phyloP scores from a whole-genome alignment of 2,888 invertebrate species.

The Diogma glabrata region DNA sequence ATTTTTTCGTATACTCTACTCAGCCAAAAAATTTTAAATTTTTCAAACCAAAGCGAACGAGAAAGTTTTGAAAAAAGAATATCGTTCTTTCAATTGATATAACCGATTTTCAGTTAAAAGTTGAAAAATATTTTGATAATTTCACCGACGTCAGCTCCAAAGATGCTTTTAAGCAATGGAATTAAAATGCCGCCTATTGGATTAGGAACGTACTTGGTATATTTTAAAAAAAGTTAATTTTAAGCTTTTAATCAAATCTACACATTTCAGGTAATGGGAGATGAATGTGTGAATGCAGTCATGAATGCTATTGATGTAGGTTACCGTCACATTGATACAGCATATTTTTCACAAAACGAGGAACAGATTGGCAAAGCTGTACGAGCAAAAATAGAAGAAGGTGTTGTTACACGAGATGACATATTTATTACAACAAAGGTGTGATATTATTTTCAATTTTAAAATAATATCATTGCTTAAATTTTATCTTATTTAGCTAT shows the following conservation, averaged over 20 bases:
- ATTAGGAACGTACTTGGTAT: conserved; percentile 61
- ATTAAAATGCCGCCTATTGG: conserved; percentile 49
- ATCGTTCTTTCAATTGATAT: too few relatives aligned
- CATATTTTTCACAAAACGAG: conserved; percentile 55
- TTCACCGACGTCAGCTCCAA: too few relatives aligned
- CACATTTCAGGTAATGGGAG: conserved; percentile 48
- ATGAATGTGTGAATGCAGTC: conserved; percentile 51
- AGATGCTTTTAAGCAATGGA: conserved; percentile 49
- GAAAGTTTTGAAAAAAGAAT: too few relatives aligned
- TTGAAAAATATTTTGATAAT: too few relatives aligned
- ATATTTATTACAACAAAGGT: conserved; percentile 48
- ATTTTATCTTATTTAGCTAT: too few relatives aligned
- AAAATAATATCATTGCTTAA: too few relatives aligned
- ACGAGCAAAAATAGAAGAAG: conserved; percentile 47
- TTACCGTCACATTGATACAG: conserved; percentile 57
- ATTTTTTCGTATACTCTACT: too few relatives aligned
- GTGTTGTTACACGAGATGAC: conserved; percentile 53
- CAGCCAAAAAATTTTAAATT: too few relatives aligned
- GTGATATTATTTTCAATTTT: too few relatives aligned
- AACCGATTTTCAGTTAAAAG: too few relatives aligned
- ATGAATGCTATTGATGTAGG: conserved; percentile 61
- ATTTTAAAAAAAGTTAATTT: conserved; percentile 21
- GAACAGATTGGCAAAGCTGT: conserved; percentile 55
- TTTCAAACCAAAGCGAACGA: too few relatives aligned
- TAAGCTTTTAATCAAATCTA: conserved; percentile 2